A percentile compares a stretch with the other conserved stretches of the same genome.
Conservation (phyloP, 2,113 vertebrate genomes). For the Pteropus alecto region DNA sequence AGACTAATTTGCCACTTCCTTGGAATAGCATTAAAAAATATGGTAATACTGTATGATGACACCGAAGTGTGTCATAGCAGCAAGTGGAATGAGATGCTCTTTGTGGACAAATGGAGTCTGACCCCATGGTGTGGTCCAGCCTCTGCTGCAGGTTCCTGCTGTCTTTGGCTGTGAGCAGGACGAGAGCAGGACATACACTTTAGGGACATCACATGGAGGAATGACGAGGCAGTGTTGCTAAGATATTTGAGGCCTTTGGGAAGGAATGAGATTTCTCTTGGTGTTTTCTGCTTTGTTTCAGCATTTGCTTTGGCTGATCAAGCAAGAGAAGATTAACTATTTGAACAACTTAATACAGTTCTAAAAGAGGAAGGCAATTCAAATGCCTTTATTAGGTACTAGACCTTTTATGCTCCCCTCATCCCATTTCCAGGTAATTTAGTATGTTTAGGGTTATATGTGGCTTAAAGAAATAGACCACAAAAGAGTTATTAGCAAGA, state of each 20-base stretch:
- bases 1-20: not conserved
- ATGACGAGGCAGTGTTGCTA: not conserved
- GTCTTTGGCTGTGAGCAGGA: not conserved
- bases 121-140: not conserved
- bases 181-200: not conserved
- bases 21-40: not conserved
- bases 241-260: not conserved
- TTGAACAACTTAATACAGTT: not conserved
- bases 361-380: not conserved
- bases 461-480: not conserved
- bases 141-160: not conserved
- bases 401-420: not conserved
- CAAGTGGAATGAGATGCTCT: not conserved
- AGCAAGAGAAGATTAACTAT: not conserved
- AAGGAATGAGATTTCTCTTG: not conserved
- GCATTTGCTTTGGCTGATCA: not conserved
- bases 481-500: not conserved
- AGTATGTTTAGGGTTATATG: not conserved
- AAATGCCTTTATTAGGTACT: not conserved
- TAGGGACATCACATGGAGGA: not conserved
- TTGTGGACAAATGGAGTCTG: not conserved
- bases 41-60: not conserved
- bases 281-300: not conserved
- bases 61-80: not conserved
- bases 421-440: not conserved